A percentile compares a stretch with the other conserved stretches of the same genome.
Evolutionary conservation across 2,113 vertebrate genomes (phyloP).

Genomic region (Brevimyrus niger): DNA sequence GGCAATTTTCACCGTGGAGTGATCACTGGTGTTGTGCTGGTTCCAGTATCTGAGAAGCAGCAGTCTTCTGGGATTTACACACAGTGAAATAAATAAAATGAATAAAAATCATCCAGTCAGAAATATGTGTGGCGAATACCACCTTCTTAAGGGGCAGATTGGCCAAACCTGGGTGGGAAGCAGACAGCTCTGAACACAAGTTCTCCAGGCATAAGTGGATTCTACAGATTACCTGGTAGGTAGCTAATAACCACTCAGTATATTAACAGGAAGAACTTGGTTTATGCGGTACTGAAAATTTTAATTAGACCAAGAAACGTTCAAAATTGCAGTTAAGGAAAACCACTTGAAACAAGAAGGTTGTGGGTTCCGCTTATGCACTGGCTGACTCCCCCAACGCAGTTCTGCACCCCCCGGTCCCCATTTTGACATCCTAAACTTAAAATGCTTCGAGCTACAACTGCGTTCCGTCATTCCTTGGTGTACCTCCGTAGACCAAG

Average conservation of each 20-base stretch:
- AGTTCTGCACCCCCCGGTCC: not conserved
- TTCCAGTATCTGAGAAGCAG: not conserved
- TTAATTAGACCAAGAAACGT: not conserved
- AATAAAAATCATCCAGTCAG: not conserved
- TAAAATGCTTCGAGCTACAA: not conserved
- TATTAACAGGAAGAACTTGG: not conserved
- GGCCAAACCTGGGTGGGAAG: not conserved
- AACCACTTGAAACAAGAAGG: not conserved
- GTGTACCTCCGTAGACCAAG: not conserved
- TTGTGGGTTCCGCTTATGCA: not conserved
- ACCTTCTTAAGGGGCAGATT: not conserved
- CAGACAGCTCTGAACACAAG: not conserved
- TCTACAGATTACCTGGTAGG: not conserved
- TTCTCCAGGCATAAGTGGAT: not conserved
- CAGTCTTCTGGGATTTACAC: not conserved
- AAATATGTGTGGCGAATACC: not conserved
- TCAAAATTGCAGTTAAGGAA: not conserved
- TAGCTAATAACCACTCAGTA: not conserved
- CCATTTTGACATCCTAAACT: not conserved
- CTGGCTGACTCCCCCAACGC: not conserved
- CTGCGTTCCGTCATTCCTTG: not conserved
- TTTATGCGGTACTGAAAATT: not conserved
- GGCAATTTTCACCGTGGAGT: not conserved
- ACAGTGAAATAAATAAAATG: not conserved
- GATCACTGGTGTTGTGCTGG: not conserved